Conservation (phyloP, 2,888 invertebrate genomes). For the Polymixis flavicincta region DNA sequence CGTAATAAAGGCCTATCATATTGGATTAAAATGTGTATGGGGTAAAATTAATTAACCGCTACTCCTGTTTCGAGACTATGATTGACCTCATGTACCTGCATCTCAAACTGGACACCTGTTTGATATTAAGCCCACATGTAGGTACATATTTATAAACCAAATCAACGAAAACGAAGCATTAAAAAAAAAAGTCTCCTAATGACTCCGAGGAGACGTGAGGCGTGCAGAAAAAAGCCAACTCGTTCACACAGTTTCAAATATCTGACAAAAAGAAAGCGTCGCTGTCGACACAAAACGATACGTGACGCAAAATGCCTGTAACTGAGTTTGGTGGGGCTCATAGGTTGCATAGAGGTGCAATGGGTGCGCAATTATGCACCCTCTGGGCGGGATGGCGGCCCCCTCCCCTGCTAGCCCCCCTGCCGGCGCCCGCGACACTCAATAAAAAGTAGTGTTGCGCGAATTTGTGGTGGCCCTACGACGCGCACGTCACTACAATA, state of each 20-base stretch:
- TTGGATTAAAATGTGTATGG: neutral
- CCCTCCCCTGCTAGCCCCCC: too few relatives aligned
- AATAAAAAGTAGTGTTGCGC: slow-evolving; percentile 80
- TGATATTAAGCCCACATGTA: neutral
- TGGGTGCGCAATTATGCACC: slow-evolving; percentile 80
- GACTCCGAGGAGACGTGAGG: slow-evolving; percentile 6
- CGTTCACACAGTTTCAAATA: slow-evolving; percentile 49
- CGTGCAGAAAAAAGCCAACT: slow-evolving; percentile 48
- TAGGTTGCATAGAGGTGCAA: slow-evolving; percentile 77
- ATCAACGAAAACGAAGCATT: neutral
- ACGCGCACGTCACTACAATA: slow-evolving; percentile 57
- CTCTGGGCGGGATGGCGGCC: slow-evolving; percentile 63
- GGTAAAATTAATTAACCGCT: neutral
- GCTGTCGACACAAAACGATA: slow-evolving; percentile 65
- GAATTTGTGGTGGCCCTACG: slow-evolving; percentile 76
- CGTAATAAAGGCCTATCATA: neutral
- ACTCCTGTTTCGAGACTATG: neutral
- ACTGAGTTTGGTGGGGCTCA: slow-evolving; percentile 74
- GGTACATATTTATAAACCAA: neutral
- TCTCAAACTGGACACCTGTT: neutral
- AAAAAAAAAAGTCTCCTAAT: slow-evolving; percentile 26
- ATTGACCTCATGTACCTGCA: neutral
- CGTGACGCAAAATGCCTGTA: slow-evolving; percentile 77
- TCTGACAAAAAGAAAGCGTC: slow-evolving; percentile 59
- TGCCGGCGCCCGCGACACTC: slow-evolving; percentile 70